Conservation (phyloP, 2,888 invertebrate genomes). For the Gari tellinella region DNA sequence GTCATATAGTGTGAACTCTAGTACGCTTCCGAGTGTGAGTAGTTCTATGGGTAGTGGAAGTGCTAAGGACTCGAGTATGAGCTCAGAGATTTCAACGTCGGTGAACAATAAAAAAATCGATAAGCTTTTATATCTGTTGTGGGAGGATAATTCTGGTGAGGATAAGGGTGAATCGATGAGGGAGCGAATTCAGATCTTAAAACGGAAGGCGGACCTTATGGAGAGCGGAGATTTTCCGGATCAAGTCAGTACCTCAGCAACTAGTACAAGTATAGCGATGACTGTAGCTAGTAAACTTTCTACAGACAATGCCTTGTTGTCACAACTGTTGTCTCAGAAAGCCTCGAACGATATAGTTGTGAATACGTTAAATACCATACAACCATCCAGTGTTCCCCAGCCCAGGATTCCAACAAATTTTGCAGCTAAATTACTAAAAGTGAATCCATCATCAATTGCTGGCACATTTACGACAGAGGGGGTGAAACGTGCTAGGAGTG, state of each 20-base stretch:
- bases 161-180: slow-evolving; percentile 49
- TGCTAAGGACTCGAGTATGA: neutral
- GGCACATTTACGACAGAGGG: slow-evolving; percentile 11
- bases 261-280: slow-evolving; percentile 1
- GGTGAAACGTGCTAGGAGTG: slow-evolving; percentile 25
- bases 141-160: slow-evolving; percentile 67
- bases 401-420: slow-evolving; percentile 80
- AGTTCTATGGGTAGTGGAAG: slow-evolving; percentile 15
- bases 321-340: slow-evolving; percentile 78
- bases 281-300: slow-evolving; percentile 63
- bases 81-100: too few species aligned
- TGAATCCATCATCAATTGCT: slow-evolving; percentile 51
- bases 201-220: slow-evolving; percentile 64
- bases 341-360: slow-evolving; percentile 74
- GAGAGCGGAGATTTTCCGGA: slow-evolving; percentile 47
- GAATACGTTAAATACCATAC: slow-evolving; percentile 72
- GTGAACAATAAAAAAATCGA: slow-evolving; percentile 58
- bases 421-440: slow-evolving; percentile 63
- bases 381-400: slow-evolving; percentile 86
- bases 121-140: slow-evolving; percentile 69
- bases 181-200: slow-evolving; percentile 56
- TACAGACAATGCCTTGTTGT: slow-evolving; percentile 78
- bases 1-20: slow-evolving; percentile 21
- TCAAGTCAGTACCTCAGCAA: slow-evolving; percentile 65
- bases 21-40: slow-evolving; percentile 3